Base-by-base conservation (phyloP, 2,888 invertebrate species). In the Andrena haemorrhoa region DNA sequence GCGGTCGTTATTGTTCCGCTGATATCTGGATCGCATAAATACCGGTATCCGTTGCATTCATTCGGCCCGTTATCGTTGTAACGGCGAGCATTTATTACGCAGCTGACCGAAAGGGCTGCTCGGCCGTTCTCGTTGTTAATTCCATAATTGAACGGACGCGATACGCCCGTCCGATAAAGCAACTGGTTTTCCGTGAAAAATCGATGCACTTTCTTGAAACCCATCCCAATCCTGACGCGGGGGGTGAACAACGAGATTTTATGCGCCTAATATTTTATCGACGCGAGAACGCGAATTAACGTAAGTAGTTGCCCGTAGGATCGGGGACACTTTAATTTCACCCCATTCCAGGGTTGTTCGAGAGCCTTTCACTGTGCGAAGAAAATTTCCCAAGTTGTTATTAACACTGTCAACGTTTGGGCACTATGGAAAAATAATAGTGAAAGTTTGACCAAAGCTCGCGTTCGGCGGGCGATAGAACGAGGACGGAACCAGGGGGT, bases 11-110 rank as follows among this genome's bases (percentile, higher is more conserved):
- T 89, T 89, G 86, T 88, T 89, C 84, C 79, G 72, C 82, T 83
- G 89, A 89, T 88, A 88, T 88, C 88, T 89, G 83, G 87, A 89
- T 87, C 89, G 88, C 89, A 88, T 88, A 88, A 88, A 88, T 88
- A 88, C 86, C 84, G 84, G 76, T 88, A 88, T 88, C 88, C 89
- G 87, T 85, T 89, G 88, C 84, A 88, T 89, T 89, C 88, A 88
- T 88, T 88, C 83, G 68, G 33, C 73, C 87, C 89, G 88, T 87
- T 88, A 88, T 88, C 88, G 81, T 89, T 85, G 75, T 83, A 79
- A 82, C 80, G 71, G 73, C 66, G 70, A 72, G 68, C 89, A 89
- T 88, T 88, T 89, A 84, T 85, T 87, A 87, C 89, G 63, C 51
- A 72, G 75, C 85, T 85, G 86, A 83, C 82, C 88, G 86, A 88